Base-by-base conservation (phyloP, 2,888 invertebrate species). In the Drosophila percnosoma region DNA sequence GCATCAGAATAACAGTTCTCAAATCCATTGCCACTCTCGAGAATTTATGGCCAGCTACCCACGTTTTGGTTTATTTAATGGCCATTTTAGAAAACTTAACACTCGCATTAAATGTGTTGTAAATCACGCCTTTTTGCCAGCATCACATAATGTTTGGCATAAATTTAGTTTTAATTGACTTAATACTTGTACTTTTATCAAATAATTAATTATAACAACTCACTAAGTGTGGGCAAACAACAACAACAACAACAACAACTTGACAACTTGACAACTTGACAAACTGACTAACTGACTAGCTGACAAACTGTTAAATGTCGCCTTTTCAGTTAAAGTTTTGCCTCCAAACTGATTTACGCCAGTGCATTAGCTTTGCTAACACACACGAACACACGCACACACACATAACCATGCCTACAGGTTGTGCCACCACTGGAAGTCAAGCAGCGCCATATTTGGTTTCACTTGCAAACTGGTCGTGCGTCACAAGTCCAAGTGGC, bases 91-190 rank as follows among this genome's bases (percentile, higher is more conserved):
- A 33, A 31, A 74, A 68, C 48, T 60, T 42, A 29, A 60, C 54
- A 58, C 49, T 63, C 61, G 29, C 48, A 29, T 38, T 48, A 49
- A 66, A 57, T 11, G 15, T 6, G 29, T 40, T 61, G 66, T 83
- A 80, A 85, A 83, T 85, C 83, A 83, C 86, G 80, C 80, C 82
- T 83, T 82, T 31, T 73, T 80, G 74, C 74, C 75, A 83, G 73
- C 68, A 83, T 87, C 83, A 75, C 80, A 82, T 83, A 82, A 74
- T 48, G 64, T 48, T 74, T 85, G 85, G 81, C 83, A 87, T 87
- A 87, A 87, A 87, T 87, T 83, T 76, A 80, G 75, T 70, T 79
- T 87, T 88, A 87, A 87, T 87, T 87, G 87, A 85, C 85, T 85
- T 78, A 78, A 80, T 83, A 83, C 83, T 80, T 88, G 87, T 88